Conservation (phyloP, 2,888 invertebrate genomes). For the Apodemia zela region DNA sequence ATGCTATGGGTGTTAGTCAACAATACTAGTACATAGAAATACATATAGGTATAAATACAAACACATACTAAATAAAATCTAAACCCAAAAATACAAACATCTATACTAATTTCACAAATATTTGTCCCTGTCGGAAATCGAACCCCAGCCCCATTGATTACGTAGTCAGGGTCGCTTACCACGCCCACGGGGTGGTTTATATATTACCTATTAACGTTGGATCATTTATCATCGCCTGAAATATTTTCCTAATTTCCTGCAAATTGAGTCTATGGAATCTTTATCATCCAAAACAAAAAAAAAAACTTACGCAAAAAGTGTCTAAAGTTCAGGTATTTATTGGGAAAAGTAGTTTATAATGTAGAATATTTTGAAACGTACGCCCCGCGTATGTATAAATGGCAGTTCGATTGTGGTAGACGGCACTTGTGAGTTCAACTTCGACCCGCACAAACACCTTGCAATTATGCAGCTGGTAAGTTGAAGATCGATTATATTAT, state of each 20-base stretch:
- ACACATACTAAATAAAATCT: too few relatives aligned
- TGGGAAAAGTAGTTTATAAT: slow-evolving; percentile 58
- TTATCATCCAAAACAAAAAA: slow-evolving; percentile 21
- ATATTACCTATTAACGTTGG: too few relatives aligned
- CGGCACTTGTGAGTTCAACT: slow-evolving; percentile 65
- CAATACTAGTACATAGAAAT: too few relatives aligned
- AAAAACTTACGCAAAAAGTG: slow-evolving; percentile 45
- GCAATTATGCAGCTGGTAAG: slow-evolving; percentile 70
- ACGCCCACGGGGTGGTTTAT: too few relatives aligned
- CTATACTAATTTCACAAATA: too few relatives aligned
- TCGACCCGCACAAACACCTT: slow-evolving; percentile 49
- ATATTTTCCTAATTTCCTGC: neutral
- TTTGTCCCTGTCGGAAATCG: too few relatives aligned
- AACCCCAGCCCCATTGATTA: too few relatives aligned
- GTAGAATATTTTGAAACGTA: slow-evolving; percentile 66
- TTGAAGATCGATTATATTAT: slow-evolving; percentile 29
- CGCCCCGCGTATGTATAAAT: slow-evolving; percentile 55
- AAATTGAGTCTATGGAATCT: neutral
- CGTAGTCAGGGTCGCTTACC: too few relatives aligned
- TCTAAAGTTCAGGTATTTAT: slow-evolving; percentile 53
- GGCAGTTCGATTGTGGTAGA: slow-evolving; percentile 38
- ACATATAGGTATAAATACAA: too few relatives aligned
- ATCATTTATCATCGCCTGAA: too few relatives aligned
- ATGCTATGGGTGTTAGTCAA: too few relatives aligned
- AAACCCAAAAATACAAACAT: too few relatives aligned